Base-by-base conservation (phyloP, 2,797 vertebrate genomes). In the Prunella strophiata region DNA sequence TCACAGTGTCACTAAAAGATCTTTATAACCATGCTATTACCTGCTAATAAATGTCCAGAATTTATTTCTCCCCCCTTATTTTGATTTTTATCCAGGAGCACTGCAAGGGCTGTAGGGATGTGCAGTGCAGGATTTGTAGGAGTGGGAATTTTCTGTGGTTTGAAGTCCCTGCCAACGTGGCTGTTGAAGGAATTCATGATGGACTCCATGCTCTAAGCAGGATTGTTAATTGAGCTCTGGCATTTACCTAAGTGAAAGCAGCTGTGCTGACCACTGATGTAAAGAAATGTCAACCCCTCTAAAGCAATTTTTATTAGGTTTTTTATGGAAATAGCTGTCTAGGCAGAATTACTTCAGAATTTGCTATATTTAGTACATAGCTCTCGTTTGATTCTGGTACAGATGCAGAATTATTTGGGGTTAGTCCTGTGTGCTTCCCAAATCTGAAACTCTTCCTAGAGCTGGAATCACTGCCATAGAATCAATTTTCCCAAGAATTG, bases 161-260 rank as follows among this genome's bases (percentile, higher is more conserved):
- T 81, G 73, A 80, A 88, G 73, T 40, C 32, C 43, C 54, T 81
- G 96, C 96, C 94, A 96, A 0, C 81, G 84, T 96, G 94, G 93
- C 96, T 95, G 66, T 34, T 76, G 36, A 29, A 96, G 82, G 87
- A 86, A 94, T 86, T 88, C 71, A 1, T 57, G 32, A 45, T 29
- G 63, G 74, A 9, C 52, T 81, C 66, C 74, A 21, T 21, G 70
- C 92, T 94, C 34, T 58, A 50, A 75, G 59, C 47, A 77, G 59
- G 17, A 45, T 59, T 93, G 89, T 73, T 94, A 91, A 88, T 94
- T 65, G 14, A 91, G 86, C 72, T 86, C 86, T 94, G 93, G 76
- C 89, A 65, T 80, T 90, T 81, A 70, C 73, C 82, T 93, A 48
- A 97, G 78, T 93, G 82, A 36, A 90, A 91, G 54, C 97, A 97